Percentiles rank a stretch among this genome's conserved stretches.
phyloP scores from a whole-genome alignment of 2,113 vertebrate genomes.

The Menidia beryllina region DNA sequence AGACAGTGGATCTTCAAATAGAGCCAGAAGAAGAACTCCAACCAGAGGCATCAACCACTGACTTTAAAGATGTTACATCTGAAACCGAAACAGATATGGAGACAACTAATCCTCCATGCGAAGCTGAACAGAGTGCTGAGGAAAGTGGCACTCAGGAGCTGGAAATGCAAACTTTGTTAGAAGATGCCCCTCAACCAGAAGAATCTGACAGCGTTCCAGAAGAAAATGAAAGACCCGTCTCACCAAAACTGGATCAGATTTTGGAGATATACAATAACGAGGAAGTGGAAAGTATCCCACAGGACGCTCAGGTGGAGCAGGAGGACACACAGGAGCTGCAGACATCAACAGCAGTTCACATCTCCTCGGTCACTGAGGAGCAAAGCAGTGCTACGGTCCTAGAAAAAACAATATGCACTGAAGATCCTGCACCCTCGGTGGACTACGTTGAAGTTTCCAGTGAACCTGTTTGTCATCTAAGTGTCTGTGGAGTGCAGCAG shows the following conservation, averaged over 20 bases:
- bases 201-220: constrained; percentile 9
- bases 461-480: constrained; percentile 27
- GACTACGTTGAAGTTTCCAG: constrained; percentile 18
- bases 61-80: not conserved
- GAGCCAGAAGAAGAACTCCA: not conserved
- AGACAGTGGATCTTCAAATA: not conserved
- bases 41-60: not conserved
- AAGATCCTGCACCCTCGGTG: constrained; percentile 22
- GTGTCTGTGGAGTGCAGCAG: constrained; percentile 21
- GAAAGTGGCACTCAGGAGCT: not conserved
- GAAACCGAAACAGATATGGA: constrained; percentile 8
- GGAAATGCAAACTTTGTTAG: not conserved
- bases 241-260: constrained; percentile 17
- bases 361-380: constrained; percentile 29
- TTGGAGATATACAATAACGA: constrained; percentile 24
- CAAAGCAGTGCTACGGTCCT: constrained; percentile 6
- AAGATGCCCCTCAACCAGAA: constrained; percentile 23
- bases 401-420: constrained; percentile 32
- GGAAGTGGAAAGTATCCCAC: constrained; percentile 8
- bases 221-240: constrained; percentile 5
- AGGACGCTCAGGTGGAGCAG: constrained; percentile 15
- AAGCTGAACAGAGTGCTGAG: not conserved
- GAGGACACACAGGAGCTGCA: constrained; percentile 41
- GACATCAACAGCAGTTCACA: constrained; percentile 36
- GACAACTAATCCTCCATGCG: not conserved